Conservation (phyloP, 2,888 invertebrate species). For the Eumerus sabulonum region DNA sequence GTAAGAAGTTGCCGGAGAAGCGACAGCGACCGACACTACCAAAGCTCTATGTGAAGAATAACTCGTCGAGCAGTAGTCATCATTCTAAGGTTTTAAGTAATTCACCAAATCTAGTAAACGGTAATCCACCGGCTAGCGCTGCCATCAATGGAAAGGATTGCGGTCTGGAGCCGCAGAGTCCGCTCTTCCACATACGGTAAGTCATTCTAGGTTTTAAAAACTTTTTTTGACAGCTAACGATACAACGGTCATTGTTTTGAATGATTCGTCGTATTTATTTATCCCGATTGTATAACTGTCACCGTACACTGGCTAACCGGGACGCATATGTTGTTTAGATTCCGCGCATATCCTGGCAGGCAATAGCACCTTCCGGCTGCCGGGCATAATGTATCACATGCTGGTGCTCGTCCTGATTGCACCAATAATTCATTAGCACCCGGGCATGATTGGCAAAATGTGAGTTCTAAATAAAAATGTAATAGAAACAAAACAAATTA, state of each 20-base stretch:
- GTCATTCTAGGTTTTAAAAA: too few relatives aligned
- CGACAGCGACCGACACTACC: slow-evolving; percentile 86
- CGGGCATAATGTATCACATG: slow-evolving; percentile 1
- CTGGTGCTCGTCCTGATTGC: slow-evolving; percentile 2
- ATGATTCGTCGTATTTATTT: background rate
- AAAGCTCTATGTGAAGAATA: slow-evolving; percentile 89
- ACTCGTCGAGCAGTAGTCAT: slow-evolving; percentile 66
- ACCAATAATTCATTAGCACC: slow-evolving; percentile 13
- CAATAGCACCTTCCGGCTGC: background rate
- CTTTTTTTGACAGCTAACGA: background rate
- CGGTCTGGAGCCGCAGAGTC: slow-evolving; percentile 79
- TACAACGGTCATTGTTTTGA: background rate
- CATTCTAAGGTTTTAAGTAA: slow-evolving; percentile 68
- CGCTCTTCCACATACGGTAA: slow-evolving; percentile 79
- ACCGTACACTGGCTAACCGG: background rate
- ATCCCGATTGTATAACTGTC: background rate
- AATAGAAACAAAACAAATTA: background rate
- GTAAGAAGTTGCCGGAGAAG: slow-evolving; percentile 89
- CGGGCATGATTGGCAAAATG: background rate
- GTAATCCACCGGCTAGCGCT: slow-evolving; percentile 84
- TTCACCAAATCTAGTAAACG: slow-evolving; percentile 69
- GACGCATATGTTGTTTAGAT: background rate
- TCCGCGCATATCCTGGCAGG: slow-evolving; percentile 2
- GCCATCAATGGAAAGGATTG: slow-evolving; percentile 79
- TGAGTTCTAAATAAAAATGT: too few relatives aligned